Conservation (phyloP, 2,888 invertebrate species). For the Drosophila prolongata region DNA sequence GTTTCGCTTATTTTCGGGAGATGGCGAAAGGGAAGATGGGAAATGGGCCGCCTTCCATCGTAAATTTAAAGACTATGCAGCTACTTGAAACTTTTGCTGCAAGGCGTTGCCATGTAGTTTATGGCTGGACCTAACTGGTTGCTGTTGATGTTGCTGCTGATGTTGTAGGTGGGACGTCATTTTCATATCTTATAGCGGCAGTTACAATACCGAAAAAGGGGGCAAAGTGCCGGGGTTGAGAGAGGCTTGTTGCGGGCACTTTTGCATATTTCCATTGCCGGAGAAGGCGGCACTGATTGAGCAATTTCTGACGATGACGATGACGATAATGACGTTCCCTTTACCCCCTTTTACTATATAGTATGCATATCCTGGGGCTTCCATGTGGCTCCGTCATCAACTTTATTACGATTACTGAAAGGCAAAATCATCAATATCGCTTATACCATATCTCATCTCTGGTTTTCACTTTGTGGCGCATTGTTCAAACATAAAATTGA, state of each 20-base stretch:
- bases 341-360: background rate
- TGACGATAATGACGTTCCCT: conserved; percentile 37
- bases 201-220: conserved; percentile 39
- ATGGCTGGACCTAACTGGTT: conserved; percentile 53
- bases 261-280: conserved; percentile 53
- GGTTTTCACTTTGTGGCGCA: conserved; percentile 56
- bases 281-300: conserved; percentile 55
- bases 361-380: conserved; percentile 2
- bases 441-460: conserved; percentile 30
- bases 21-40: conserved; percentile 14
- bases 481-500: conserved; percentile 69
- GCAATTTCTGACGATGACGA: conserved; percentile 60
- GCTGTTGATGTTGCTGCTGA: conserved; percentile 37
- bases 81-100: conserved; percentile 67
- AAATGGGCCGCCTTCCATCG: conserved; percentile 52
- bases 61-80: conserved; percentile 73
- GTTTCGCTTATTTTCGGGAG: conserved; percentile 40
- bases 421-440: conserved; percentile 49
- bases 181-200: conserved; percentile 66
- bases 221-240: conserved; percentile 9
- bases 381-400: conserved; percentile 56
- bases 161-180: conserved; percentile 62
- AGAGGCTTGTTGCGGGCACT: conserved; percentile 29
- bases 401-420: conserved; percentile 63
- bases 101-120: conserved; percentile 69